Conservation (phyloP, 2,888 invertebrate species). For the Bhutanitis thaidina region DNA sequence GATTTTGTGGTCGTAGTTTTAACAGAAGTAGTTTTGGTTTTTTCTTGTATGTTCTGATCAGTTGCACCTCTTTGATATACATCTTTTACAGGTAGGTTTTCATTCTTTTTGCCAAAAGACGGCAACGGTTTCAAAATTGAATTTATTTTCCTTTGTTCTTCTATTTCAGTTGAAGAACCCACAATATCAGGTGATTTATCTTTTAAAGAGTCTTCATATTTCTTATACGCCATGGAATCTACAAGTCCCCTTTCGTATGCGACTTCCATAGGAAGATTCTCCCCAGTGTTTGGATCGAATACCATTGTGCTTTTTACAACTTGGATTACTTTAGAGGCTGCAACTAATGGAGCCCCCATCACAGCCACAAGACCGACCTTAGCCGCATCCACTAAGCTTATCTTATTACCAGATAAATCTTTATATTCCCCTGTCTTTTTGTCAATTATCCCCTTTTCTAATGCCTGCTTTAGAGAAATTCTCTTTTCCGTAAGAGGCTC, state of each 20-base stretch:
- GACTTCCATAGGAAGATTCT: slow-evolving; percentile 88
- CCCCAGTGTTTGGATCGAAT: slow-evolving; percentile 89
- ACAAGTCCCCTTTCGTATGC: slow-evolving; percentile 89
- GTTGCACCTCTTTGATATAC: slow-evolving; percentile 82
- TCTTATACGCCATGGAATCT: slow-evolving; percentile 74
- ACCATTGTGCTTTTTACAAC: slow-evolving; percentile 83
- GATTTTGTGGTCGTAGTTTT: slow-evolving; percentile 29
- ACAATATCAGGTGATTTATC: slow-evolving; percentile 48
- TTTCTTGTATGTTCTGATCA: slow-evolving; percentile 44
- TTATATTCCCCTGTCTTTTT: slow-evolving; percentile 84
- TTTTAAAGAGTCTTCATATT: slow-evolving; percentile 70
- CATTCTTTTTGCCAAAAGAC: slow-evolving; percentile 75
- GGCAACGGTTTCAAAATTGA: background rate
- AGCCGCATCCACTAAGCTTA: slow-evolving; percentile 86
- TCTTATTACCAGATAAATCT: slow-evolving; percentile 82
- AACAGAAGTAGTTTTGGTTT: slow-evolving; percentile 13
- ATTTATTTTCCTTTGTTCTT: background rate
- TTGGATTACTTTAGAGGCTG: slow-evolving; percentile 84
- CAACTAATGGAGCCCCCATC: slow-evolving; percentile 86
- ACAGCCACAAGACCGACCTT: slow-evolving; percentile 88
- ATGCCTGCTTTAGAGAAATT: slow-evolving; percentile 86
- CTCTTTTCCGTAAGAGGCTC: slow-evolving; percentile 85
- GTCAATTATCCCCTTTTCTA: slow-evolving; percentile 87
- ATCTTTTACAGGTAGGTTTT: slow-evolving; percentile 50
- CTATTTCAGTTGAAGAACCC: slow-evolving; percentile 22